A percentile compares a stretch with the other conserved stretches of the same genome.
Evolutionary conservation across 2,113 vertebrate genomes (phyloP).

Genomic region (Perca flavescens): DNA sequence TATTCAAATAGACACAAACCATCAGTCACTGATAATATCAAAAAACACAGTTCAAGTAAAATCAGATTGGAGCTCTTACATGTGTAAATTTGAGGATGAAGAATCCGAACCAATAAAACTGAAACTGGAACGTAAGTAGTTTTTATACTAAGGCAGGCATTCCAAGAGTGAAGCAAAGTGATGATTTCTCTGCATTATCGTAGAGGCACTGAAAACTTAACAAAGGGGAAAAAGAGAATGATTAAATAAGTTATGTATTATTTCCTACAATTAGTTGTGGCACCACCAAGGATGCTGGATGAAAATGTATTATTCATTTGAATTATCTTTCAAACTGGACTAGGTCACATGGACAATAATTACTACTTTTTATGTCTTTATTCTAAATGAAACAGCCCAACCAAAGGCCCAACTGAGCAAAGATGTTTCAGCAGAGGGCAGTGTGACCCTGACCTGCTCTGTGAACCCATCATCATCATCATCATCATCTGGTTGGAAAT

Average conservation of each 20-base stretch:
- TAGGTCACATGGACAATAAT: not conserved
- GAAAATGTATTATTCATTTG: not conserved
- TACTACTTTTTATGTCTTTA: not conserved
- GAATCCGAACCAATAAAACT: not conserved
- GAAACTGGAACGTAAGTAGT: not conserved
- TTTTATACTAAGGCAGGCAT: not conserved
- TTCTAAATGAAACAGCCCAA: not conserved
- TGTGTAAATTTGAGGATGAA: not conserved
- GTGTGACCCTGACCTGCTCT: not conserved
- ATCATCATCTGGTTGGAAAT: slow-evolving; percentile 25
- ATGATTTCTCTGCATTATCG: not conserved
- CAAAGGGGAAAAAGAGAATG: not conserved
- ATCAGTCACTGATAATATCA: too few species aligned
- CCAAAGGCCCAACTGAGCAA: not conserved
- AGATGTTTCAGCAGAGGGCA: not conserved
- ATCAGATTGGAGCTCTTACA: slow-evolving; percentile 4
- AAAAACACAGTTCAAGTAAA: not conserved
- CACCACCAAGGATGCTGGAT: not conserved
- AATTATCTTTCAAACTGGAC: not conserved
- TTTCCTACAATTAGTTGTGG: not conserved
- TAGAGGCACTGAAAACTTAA: not conserved
- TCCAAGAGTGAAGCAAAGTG: not conserved
- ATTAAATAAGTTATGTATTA: not conserved
- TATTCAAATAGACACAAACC: too few species aligned
- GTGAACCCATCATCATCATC: not conserved